Evolutionary conservation across 1,140 invertebrate species (phyloP), one percentile per base, ranked within the genome.

Genomic region (Zaprionus nigranus): DNA sequence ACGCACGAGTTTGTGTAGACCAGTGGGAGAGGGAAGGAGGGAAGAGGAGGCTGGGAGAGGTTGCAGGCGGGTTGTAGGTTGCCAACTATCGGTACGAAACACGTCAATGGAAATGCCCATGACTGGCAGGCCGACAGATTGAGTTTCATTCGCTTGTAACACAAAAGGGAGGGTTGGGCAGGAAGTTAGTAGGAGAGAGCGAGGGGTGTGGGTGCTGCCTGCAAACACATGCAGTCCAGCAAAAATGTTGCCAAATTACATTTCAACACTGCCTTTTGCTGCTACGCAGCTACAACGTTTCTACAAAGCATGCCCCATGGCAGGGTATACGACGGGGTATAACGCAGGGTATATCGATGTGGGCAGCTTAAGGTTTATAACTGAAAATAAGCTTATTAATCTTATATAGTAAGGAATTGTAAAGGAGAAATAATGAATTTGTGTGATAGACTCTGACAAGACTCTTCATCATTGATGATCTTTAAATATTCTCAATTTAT

Each of bases 211-310:
- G 40, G n/a, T 9, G 40, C 40, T 46, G 40, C 40, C n/a, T 77
- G 79, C 82, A 84, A 84, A 69, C 82, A 68, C 63, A 67, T 68
- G 69, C 70, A 77, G 58, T 63, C 46, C 58, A 58, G 63, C 61
- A 90, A 75, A 82, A 88, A 88, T 88, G 79, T 88, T 86, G 81
- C 81, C 85, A 90, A 90, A 90, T 90, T 90, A 90, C 85, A 90
- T 90, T 90, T 90, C 81, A 84, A 82, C 85, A 90, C 72, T 62
- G 84, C 78, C 84, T 87, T 83, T 84, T 78, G 74, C 74, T 61
- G 75, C 69, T 75, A 75, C 74, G 65, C 65, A 43, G 40, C 57
- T 78, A 71, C 64, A 69, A 51, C 53, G 20, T 61, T 62, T 56
- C 49, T 49, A 65, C 63, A 57, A 61, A 34, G 13, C 46, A 73